Base-by-base conservation (phyloP, 2,797 vertebrate species). In the Cheirogaleus major region DNA sequence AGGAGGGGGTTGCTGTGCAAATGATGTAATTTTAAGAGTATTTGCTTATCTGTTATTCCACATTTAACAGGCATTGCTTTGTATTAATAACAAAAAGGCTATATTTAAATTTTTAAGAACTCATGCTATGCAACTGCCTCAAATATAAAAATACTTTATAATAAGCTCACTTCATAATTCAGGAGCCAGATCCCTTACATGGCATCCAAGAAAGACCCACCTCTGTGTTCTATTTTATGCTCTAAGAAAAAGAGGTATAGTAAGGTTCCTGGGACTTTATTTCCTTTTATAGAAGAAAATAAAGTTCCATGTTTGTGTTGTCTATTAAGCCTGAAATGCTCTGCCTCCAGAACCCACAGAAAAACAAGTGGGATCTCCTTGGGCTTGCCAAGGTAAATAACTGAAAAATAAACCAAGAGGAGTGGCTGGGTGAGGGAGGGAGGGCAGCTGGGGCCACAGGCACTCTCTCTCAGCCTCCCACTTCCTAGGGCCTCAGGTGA, bases 101-200 rank as follows among this genome's bases (percentile, higher is more conserved):
- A 1, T 50, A 75, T 93, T 89, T 95, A 93, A 96, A 96, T 61
- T 75, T 94, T 93, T 63, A 86, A 95, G 48, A 93, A 95, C 72
- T 45, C 83, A 79, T 30, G 80, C 67, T 73, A 92, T 25, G 30
- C 25, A 32, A 95, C 75, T 70, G 27, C 76, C 38, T 75, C 78
- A 65, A 67, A 89, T 69, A 86, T 52, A 55, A 92, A 97, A 89
- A 45, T 7, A 35, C n/a, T 78, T 69, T 80, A 55, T 73, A 45
- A 32, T 41, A 75, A 85, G 52, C 35, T 84, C 73, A 14, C n/a
- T 61, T 95, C 61, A 43, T 59, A 90, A 95, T 20, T 90, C 83
- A 84, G 81, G 38, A 98, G 55, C 23, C 95, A 95, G 43, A 63
- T 30, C 61, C 4, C 75, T 92, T 27, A 20, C 35, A 79, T 0